These are phyloP conservation scores for Ceuthmochares aereus DNA, from an alignment of 2,113 vertebrate genomes.

Conservation along the genomic window DNA sequence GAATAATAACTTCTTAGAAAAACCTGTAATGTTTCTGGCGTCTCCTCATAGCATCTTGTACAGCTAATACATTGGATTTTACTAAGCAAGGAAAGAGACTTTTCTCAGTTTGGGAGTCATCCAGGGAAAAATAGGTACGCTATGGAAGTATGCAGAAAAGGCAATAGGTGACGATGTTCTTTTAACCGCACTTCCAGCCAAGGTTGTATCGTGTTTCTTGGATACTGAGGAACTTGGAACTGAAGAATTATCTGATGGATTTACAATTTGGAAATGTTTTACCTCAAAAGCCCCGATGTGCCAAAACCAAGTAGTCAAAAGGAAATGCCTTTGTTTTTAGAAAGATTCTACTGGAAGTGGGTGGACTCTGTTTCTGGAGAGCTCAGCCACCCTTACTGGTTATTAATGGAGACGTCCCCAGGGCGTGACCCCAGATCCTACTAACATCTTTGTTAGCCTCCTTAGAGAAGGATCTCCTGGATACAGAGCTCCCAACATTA, in stretches of 20 bases:
- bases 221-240: slow-evolving; percentile 21
- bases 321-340: slow-evolving; percentile 4
- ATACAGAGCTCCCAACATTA: neutral
- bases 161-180: slow-evolving; percentile 7
- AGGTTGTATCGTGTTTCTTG: neutral
- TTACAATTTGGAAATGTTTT: slow-evolving; percentile 38
- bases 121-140: slow-evolving; percentile 43
- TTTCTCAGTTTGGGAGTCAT: neutral
- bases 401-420: accelerated
- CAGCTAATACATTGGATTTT: neutral
- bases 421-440: neutral
- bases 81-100: neutral
- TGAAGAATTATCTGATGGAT: neutral
- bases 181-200: neutral
- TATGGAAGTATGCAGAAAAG: slow-evolving; percentile 22
- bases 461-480: neutral
- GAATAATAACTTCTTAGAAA: neutral
- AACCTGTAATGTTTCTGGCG: neutral
- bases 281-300: neutral
- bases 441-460: neutral
- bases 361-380: neutral
- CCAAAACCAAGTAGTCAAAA: slow-evolving; percentile 9
- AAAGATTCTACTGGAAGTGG: neutral
- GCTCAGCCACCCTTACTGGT: neutral
- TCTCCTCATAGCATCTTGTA: neutral